Evolutionary conservation across 2,888 invertebrate genomes (phyloP).

Genomic region (Thera britannica): DNA sequence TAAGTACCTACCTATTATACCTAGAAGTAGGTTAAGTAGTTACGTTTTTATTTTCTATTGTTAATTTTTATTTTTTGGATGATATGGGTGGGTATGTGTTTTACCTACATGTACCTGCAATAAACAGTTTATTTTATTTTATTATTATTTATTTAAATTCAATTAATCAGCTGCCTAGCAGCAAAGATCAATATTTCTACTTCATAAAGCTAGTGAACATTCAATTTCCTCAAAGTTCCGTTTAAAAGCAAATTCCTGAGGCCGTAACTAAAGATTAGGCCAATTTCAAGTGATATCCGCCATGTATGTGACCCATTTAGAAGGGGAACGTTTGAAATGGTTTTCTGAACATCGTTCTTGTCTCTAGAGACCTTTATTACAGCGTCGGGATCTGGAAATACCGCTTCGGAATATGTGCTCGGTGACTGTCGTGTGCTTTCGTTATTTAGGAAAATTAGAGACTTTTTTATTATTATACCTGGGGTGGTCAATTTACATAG

Average conservation of each 20-base stretch:
- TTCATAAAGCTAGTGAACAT: constrained; percentile 30
- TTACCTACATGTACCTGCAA: no score
- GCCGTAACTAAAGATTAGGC: constrained; percentile 72
- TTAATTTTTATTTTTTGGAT: no score
- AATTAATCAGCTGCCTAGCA: constrained; percentile 8
- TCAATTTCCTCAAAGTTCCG: constrained; percentile 35
- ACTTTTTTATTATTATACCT: constrained; percentile 1
- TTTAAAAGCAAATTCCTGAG: constrained; percentile 60
- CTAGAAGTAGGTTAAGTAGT: no score
- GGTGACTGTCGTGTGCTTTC: constrained; percentile 35
- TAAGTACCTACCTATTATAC: no score
- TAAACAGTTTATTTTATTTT: no score
- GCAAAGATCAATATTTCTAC: constrained; percentile 12
- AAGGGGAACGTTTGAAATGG: constrained; percentile 63
- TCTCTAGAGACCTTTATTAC: constrained; percentile 54
- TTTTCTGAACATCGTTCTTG: constrained; percentile 61
- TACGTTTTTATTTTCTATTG: no score
- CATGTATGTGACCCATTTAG: constrained; percentile 62
- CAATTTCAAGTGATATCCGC: constrained; percentile 66
- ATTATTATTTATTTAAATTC: not conserved
- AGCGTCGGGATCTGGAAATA: constrained; percentile 48
- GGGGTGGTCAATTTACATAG: no score
- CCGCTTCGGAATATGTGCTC: constrained; percentile 37
- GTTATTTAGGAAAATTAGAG: constrained; percentile 36
- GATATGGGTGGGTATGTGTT: no score